Percentiles rank a stretch among this genome's conserved stretches.
Evolutionary conservation across 2,888 invertebrate species (phyloP).

Genomic region (Carpatolechia fugitivella): DNA sequence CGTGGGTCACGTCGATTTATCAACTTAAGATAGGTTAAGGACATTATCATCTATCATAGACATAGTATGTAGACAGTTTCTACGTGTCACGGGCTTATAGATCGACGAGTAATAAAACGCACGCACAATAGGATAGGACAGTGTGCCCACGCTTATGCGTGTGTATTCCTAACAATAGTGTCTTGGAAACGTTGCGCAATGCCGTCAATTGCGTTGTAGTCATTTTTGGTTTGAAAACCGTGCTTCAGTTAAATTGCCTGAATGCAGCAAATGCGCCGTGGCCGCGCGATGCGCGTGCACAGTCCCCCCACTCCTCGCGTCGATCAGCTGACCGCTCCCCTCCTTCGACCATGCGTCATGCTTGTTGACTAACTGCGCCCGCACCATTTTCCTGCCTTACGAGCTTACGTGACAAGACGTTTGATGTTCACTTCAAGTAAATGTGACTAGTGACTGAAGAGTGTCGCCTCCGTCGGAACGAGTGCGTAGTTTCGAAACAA

Average conservation of each 20-base stretch:
- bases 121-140: slow-evolving; percentile 39
- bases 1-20: slow-evolving; percentile 4
- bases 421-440: slow-evolving; percentile 13
- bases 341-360: slow-evolving; percentile 51
- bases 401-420: slow-evolving; percentile 37
- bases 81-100: neutral
- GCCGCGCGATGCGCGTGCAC: slow-evolving; percentile 49
- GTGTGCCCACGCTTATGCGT: slow-evolving; percentile 47
- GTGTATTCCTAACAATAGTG: slow-evolving; percentile 40
- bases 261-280: slow-evolving; percentile 45
- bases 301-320: slow-evolving; percentile 35
- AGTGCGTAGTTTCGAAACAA: slow-evolving; percentile 18
- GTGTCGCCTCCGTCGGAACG: neutral
- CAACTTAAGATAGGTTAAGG: slow-evolving; percentile 10
- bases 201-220: slow-evolving; percentile 42
- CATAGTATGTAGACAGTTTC: too few species aligned
- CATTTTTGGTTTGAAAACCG: slow-evolving; percentile 45
- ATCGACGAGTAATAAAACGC: neutral
- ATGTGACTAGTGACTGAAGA: neutral
- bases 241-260: slow-evolving; percentile 38
- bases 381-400: slow-evolving; percentile 42
- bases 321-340: slow-evolving; percentile 71
- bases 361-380: slow-evolving; percentile 42
- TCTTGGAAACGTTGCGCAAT: slow-evolving; percentile 56
- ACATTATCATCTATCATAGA: neutral